phyloP scores from a whole-genome alignment of 2,797 vertebrate species.

The Orientallactaga sibirica region DNA sequence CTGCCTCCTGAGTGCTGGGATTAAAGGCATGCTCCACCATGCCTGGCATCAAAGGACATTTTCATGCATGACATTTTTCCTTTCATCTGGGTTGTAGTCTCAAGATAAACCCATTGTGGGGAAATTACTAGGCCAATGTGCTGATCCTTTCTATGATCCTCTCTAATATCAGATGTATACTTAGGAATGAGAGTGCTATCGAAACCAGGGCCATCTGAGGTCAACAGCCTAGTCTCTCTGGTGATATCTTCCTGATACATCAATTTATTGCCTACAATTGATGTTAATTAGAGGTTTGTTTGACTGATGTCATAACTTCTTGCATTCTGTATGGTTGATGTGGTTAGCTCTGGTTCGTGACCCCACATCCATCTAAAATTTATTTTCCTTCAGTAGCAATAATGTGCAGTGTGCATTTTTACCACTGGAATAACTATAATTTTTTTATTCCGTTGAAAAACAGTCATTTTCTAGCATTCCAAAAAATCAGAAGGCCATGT shows the following conservation, averaged over 20 bases:
- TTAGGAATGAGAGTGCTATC: slow-evolving; percentile 26
- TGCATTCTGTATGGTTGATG: background rate
- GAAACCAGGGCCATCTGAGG: background rate
- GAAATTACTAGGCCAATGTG: background rate
- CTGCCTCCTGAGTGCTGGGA: too few species aligned
- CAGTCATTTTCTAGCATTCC: background rate
- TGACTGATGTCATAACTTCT: slow-evolving; percentile 11
- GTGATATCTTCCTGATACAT: slow-evolving; percentile 16
- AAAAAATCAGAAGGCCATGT: too few species aligned
- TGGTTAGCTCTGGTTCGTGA: background rate
- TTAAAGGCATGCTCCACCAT: too few species aligned
- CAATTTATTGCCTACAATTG: slow-evolving; percentile 8
- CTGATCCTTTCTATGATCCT: background rate
- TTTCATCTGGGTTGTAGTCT: slow-evolving; percentile 7
- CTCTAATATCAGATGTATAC: background rate
- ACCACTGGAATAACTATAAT: background rate
- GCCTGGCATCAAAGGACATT: background rate
- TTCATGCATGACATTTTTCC: background rate
- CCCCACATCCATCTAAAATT: background rate
- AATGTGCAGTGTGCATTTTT: slow-evolving; percentile 2
- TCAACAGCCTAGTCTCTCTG: background rate
- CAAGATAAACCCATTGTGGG: background rate
- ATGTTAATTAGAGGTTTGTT: slow-evolving; percentile 48
- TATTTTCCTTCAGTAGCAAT: background rate
- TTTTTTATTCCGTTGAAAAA: slow-evolving; percentile 26